These are phyloP conservation scores for Pararge aegeria DNA, from an alignment of 1,140 invertebrate genomes.

Conservation along the genomic window DNA sequence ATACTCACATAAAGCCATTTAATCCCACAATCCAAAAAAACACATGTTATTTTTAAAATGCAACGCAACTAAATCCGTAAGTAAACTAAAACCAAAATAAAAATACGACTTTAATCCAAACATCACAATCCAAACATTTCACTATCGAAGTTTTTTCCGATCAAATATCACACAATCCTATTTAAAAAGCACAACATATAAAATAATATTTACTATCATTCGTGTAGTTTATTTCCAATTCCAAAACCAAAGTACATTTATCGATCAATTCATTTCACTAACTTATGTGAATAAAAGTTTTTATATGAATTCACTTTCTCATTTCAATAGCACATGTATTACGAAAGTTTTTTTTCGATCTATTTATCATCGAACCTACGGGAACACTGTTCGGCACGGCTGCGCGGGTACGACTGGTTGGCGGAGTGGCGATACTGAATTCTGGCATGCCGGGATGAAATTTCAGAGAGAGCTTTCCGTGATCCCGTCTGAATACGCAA, in stretches of 20 bases:
- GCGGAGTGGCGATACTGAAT: neutral
- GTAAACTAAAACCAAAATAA: neutral
- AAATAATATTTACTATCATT: neutral
- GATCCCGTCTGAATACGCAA: conserved; percentile 44
- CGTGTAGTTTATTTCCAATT: too few species aligned
- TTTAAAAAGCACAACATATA: neutral
- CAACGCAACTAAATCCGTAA: neutral
- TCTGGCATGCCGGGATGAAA: conserved; percentile 14
- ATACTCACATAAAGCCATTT: too few species aligned
- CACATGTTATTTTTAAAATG: neutral
- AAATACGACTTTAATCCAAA: neutral
- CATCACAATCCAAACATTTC: conserved; percentile 2
- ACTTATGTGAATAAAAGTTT: neutral
- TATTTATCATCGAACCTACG: neutral
- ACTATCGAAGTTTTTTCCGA: neutral
- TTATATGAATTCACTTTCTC: neutral
- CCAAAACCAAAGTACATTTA: too few species aligned
- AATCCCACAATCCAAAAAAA: neutral
- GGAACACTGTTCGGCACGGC: neutral
- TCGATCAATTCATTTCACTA: neutral
- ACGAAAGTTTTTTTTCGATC: conserved; percentile 8
- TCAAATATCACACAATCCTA: neutral
- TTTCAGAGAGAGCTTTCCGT: conserved; percentile 26
- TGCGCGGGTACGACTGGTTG: conserved; percentile 16
- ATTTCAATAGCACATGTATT: conserved; percentile 1